phyloP scores from a whole-genome alignment of 2,797 vertebrate species.

The Lacerta viridis region DNA sequence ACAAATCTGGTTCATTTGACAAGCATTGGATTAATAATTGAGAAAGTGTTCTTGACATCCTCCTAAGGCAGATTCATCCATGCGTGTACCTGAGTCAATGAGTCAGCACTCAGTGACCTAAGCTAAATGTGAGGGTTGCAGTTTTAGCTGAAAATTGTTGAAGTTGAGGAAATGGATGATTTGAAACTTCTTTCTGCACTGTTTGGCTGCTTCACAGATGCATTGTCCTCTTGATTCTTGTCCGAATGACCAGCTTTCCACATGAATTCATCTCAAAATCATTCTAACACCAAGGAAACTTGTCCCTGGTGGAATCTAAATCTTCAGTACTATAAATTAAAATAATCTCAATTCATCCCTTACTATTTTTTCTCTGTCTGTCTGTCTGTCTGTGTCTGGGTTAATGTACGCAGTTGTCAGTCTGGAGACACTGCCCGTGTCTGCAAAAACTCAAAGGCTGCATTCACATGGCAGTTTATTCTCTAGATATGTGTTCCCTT shows the following conservation, averaged over 20 bases:
- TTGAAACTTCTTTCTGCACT: neutral
- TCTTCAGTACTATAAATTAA: neutral
- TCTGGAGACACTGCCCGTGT: too few relatives aligned
- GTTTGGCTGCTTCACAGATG: neutral
- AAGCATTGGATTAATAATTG: conserved; percentile 47
- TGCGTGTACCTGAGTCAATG: conserved; percentile 2
- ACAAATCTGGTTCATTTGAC: conserved; percentile 17
- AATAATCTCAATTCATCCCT: neutral
- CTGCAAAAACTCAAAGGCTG: too few relatives aligned
- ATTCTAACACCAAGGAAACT: neutral
- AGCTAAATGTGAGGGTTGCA: conserved; percentile 16
- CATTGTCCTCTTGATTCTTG: neutral
- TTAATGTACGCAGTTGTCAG: too few relatives aligned
- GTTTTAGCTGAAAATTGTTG: conserved; percentile 8
- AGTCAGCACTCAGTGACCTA: conserved; percentile 29
- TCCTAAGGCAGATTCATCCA: conserved; percentile 15
- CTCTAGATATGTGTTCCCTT: too few relatives aligned
- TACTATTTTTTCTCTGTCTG: too few relatives aligned
- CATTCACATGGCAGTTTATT: too few relatives aligned
- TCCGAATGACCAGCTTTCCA: neutral
- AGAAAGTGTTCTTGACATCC: conserved; percentile 35
- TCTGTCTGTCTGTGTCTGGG: too few relatives aligned
- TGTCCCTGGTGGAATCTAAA: neutral
- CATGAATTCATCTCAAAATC: neutral
- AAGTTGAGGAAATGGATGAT: conserved; percentile 8